phyloP scores from a whole-genome alignment of 2,888 invertebrate species.

The Melangyna quadrimaculata region DNA sequence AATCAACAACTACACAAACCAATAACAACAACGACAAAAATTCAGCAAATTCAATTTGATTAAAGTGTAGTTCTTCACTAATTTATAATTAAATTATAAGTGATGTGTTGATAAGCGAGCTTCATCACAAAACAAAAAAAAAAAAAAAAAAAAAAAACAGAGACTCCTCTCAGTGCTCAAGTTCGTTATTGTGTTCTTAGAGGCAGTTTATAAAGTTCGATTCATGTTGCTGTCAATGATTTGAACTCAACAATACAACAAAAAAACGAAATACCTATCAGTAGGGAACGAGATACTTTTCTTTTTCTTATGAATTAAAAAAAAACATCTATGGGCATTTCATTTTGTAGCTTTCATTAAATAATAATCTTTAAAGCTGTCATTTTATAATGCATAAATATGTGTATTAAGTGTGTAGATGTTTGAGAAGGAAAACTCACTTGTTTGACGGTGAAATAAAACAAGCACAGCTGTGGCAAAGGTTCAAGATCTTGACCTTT shows the following conservation, averaged over 20 bases:
- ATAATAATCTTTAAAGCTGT: conserved; percentile 23
- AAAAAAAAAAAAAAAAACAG: background rate
- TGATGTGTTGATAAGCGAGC: conserved; percentile 58
- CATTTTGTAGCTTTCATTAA: conserved; percentile 12
- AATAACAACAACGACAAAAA: conserved; percentile 41
- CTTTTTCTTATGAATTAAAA: background rate
- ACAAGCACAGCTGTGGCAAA: background rate
- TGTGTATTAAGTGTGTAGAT: background rate
- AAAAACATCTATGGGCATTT: background rate
- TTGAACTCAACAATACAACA: background rate
- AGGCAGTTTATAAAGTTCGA: background rate
- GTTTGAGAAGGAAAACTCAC: background rate
- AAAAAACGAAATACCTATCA: no score
- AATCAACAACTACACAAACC: conserved; percentile 35
- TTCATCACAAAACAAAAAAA: background rate
- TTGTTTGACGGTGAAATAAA: background rate
- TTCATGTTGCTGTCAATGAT: background rate
- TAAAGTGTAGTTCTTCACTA: conserved; percentile 58
- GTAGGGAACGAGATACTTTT: background rate
- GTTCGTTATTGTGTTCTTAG: conserved; percentile 24
- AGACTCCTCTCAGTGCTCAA: conserved; percentile 30
- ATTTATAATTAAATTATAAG: conserved; percentile 66
- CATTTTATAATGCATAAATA: background rate
- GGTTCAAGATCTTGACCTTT: conserved; percentile 19
- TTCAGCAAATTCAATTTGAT: conserved; percentile 68